phyloP scores from a whole-genome alignment of 1,140 invertebrate species.

The Drosophila hydei region DNA sequence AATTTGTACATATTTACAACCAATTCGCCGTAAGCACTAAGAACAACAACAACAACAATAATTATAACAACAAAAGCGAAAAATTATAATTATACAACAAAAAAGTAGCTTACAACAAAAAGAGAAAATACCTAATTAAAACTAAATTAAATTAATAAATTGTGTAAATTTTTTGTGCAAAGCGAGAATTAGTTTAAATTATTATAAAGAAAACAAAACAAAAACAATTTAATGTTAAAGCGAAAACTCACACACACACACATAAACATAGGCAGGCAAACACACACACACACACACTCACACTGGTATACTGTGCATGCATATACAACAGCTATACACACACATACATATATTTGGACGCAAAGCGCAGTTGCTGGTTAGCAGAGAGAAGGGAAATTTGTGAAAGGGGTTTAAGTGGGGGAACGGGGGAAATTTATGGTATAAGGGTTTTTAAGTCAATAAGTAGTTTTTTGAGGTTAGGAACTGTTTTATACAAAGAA shows the following conservation, averaged over 20 bases:
- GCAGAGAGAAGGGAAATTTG: slow-evolving; percentile 1
- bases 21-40: slow-evolving; percentile 59
- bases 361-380: slow-evolving; percentile 68
- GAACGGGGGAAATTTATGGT: slow-evolving; percentile 18
- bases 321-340: slow-evolving; percentile 53
- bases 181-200: slow-evolving; percentile 79
- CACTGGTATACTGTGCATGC: slow-evolving; percentile 71
- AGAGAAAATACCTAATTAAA: slow-evolving; percentile 60
- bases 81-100: slow-evolving; percentile 71
- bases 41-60: slow-evolving; percentile 46
- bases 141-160: slow-evolving; percentile 79
- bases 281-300: slow-evolving; percentile 57
- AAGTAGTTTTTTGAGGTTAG: slow-evolving; percentile 67
- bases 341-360: slow-evolving; percentile 67
- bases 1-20: slow-evolving; percentile 82
- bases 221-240: slow-evolving; percentile 40
- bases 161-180: slow-evolving; percentile 79
- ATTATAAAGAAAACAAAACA: slow-evolving; percentile 48
- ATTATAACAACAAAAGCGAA: slow-evolving; percentile 41
- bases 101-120: slow-evolving; percentile 55
- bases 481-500: slow-evolving; percentile 47
- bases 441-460: slow-evolving; percentile 39
- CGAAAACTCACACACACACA: slow-evolving; percentile 37
- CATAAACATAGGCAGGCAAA: slow-evolving; percentile 36
- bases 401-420: slow-evolving; percentile 3